Evolutionary conservation across 2,113 vertebrate species (phyloP).

Genomic region (Ascaphus truei): DNA sequence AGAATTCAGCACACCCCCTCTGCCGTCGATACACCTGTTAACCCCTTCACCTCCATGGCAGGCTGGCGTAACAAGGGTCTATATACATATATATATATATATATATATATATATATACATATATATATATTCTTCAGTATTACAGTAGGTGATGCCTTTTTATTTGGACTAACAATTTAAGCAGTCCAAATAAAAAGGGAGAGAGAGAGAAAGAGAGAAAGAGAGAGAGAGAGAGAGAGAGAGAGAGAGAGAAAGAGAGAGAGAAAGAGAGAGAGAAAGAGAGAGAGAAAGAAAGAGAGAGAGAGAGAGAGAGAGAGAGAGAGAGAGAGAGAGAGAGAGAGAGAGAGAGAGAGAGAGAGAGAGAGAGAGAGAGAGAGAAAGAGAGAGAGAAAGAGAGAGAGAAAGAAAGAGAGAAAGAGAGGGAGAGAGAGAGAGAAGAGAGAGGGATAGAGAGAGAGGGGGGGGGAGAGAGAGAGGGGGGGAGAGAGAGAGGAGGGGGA

Average conservation of each 20-base stretch:
- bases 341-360: too few relatives aligned
- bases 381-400: background rate
- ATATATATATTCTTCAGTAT: too few relatives aligned
- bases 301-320: background rate
- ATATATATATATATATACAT: too few relatives aligned
- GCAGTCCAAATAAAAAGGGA: background rate
- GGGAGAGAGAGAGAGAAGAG: background rate
- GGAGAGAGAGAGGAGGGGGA: accelerated
- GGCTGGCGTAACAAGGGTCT: too few relatives aligned
- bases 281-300: background rate
- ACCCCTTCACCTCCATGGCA: background rate
- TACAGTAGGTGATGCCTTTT: too few relatives aligned
- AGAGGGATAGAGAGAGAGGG: too few relatives aligned
- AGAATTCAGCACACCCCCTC: background rate
- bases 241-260: background rate
- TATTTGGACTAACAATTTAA: too few relatives aligned
- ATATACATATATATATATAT: too few relatives aligned
- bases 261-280: background rate
- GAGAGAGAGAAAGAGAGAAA: background rate
- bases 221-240: background rate
- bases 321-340: too few relatives aligned
- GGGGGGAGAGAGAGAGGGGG: accelerated
- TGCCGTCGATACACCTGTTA: background rate
- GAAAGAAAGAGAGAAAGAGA: too few relatives aligned
- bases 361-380: background rate